A percentile compares a stretch with the other conserved stretches of the same genome.
Conservation (phyloP, 2,888 invertebrate species). For the Pheosia tremula region DNA sequence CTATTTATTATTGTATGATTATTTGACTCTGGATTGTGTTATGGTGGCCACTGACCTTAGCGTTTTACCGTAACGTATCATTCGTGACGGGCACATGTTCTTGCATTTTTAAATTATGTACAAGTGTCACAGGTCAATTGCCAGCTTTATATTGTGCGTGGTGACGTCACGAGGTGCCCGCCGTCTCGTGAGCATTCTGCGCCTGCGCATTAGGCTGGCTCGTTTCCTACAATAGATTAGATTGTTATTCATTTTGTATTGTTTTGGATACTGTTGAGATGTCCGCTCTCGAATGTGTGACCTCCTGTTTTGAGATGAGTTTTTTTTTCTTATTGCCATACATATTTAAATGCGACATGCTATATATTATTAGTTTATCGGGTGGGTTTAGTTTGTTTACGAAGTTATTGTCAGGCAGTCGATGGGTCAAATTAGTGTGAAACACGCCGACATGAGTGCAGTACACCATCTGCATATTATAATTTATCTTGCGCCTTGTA, state of each 20-base stretch:
- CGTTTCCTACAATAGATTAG: conserved; percentile 25
- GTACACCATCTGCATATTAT: conserved; percentile 42
- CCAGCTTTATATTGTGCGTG: background rate
- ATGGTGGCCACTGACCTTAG: too few species aligned
- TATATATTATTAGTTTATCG: background rate
- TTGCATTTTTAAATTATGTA: too few species aligned
- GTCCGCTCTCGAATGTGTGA: conserved; percentile 1
- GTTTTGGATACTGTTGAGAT: background rate
- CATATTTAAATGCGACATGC: background rate
- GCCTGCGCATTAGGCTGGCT: conserved; percentile 1
- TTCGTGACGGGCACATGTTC: too few species aligned
- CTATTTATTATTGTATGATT: too few species aligned
- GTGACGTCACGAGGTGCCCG: background rate
- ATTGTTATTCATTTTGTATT: conserved; percentile 8
- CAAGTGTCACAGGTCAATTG: too few species aligned
- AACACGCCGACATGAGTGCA: conserved; percentile 13
- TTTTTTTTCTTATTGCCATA: conserved; percentile 5
- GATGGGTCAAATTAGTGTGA: background rate
- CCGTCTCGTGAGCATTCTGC: background rate
- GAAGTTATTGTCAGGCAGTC: conserved; percentile 9
- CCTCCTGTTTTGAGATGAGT: conserved; percentile 8
- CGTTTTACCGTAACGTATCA: too few species aligned
- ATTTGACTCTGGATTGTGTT: too few species aligned
- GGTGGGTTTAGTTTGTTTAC: conserved; percentile 18
- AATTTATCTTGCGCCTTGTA: conserved; percentile 15